Percentiles rank a stretch among this genome's conserved stretches.
Evolutionary conservation across 2,797 vertebrate genomes (phyloP).

Genomic region (Saxicola maurus): DNA sequence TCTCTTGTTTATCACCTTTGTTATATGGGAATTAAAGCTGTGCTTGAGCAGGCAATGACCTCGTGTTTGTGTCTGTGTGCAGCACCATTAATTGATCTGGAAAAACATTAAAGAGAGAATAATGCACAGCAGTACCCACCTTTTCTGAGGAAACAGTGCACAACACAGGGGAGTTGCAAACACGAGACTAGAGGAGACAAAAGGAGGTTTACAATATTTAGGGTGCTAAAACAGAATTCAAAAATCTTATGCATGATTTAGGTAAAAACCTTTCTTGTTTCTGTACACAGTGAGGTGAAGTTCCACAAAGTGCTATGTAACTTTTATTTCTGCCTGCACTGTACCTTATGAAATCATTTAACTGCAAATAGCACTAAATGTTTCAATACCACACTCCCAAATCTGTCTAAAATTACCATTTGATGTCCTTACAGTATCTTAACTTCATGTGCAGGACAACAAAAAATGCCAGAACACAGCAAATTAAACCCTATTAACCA

Average conservation of each 20-base stretch:
- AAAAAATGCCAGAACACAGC: neutral
- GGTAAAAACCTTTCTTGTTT: neutral
- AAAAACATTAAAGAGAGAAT: neutral
- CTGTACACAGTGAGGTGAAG: neutral
- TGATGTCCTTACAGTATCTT: neutral
- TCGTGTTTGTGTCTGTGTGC: neutral
- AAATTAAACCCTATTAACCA: neutral
- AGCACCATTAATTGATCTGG: neutral
- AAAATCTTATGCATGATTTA: neutral
- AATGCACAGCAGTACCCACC: slow-evolving; percentile 69
- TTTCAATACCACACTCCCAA: neutral
- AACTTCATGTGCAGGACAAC: neutral
- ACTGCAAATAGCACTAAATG: neutral
- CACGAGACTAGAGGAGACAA: slow-evolving; percentile 82
- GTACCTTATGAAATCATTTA: neutral
- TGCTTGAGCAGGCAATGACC: neutral
- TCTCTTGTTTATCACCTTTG: neutral
- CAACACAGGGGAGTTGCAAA: slow-evolving; percentile 97
- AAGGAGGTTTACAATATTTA: neutral
- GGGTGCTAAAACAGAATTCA: neutral
- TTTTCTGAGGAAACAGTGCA: slow-evolving; percentile 96
- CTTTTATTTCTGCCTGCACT: neutral
- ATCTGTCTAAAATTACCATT: neutral
- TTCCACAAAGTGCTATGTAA: neutral
- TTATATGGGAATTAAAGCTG: neutral